Evolutionary conservation across 2,888 invertebrate genomes (phyloP), one percentile per base, ranked within the genome.

Genomic region (Chaetoderma sp.): DNA sequence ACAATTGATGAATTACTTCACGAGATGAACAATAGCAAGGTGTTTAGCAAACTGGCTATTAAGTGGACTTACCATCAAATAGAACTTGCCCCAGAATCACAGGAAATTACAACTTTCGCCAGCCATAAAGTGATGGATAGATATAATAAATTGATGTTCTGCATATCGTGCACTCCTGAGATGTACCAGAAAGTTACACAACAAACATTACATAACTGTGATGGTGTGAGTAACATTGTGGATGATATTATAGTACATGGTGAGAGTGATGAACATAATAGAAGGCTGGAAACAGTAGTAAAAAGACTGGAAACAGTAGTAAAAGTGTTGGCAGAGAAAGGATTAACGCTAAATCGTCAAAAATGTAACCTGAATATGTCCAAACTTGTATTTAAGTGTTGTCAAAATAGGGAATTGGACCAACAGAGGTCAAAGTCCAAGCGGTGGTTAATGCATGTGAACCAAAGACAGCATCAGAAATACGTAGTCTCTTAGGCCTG

Each of bases 331-430:
- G 25, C 44, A 39, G 67, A 63, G 13, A 63, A 67, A 23, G 65
- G 68, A n/a, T 21, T 76, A 2, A 76, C 68, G 1, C 21, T 75
- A n/a, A 72, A 71, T 58, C n/a, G n/a, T 30, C 60, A 66, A 1
- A 75, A 75, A 55, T 73, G 71, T 60, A 25, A 70, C 58, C 71
- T 75, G 47, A 63, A 62, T 25, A 63, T 72, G 60, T 42, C 58
- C 6, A 21, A 71, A 28, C 5, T 65, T 1, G 5, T 18, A 10
- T 68, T 58, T 36, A 49, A 63, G 30, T 36, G 18, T 33, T 69
- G 45, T 58, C 68, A 32, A 23, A 49, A 23, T 30, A 45, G 18
- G 63, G 63, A 18, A 59, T 69, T 16, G 47, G 54, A 25, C 59
- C 58, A n/a, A 33, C 52, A 23, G 52, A 45, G n/a, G 54, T 25